These are phyloP conservation scores for Aphrocallistes beatrix DNA, from an alignment of 37 sponge, comb jelly and placozoan species.

Conservation along the genomic window DNA sequence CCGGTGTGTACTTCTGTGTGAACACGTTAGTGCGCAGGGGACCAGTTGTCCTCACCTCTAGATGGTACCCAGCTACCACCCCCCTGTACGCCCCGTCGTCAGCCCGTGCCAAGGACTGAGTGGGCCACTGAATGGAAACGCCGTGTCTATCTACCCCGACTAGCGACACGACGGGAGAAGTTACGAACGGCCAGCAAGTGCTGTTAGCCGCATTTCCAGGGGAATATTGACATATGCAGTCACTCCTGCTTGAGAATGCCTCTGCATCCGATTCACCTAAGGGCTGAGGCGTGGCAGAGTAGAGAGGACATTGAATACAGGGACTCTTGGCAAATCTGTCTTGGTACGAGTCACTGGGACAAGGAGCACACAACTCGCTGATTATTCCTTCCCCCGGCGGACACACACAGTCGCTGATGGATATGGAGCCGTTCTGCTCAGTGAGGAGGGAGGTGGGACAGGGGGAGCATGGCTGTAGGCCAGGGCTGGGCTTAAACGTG, in stretches of 20 bases:
- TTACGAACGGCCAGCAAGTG: conserved; percentile 1
- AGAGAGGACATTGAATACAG: not conserved
- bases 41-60: not conserved
- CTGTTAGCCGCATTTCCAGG: not conserved
- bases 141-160: not conserved
- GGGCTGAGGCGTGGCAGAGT: not conserved
- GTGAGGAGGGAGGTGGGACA: not conserved
- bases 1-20: not conserved
- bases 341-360: not conserved
- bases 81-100: not conserved
- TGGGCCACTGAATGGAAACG: not conserved
- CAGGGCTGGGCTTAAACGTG: not conserved
- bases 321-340: not conserved
- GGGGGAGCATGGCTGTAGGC: not conserved
- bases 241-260: not conserved
- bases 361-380: not conserved
- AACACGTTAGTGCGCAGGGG: not conserved
- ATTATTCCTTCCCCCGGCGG: not conserved
- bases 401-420: not conserved
- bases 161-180: not conserved
- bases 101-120: not conserved
- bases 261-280: not conserved
- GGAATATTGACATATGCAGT: not conserved
- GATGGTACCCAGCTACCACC: not conserved
- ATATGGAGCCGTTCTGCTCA: not conserved